Base-by-base conservation (phyloP, 2,888 invertebrate species). In the Galeruca laticollis region DNA sequence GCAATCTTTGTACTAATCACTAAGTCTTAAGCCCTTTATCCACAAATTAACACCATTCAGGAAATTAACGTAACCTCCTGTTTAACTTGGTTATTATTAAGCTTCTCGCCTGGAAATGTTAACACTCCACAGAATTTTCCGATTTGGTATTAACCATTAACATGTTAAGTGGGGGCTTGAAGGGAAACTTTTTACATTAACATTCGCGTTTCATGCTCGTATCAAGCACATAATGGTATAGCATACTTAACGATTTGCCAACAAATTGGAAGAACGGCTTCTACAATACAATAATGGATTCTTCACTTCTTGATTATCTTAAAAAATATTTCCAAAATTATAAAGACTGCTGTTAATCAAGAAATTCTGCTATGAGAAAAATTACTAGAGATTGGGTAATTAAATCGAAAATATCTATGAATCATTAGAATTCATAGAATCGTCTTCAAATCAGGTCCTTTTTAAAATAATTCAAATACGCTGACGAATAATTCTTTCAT, bases 61-160 rank as follows among this genome's bases (percentile, higher is more conserved):
- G 57, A 65, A 65, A 65, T 65, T 65, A 65, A 18, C 40, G 43
- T 57, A 9, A 49, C 15, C 61, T 56, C 20, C 37, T 56, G 56
- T 43, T 13, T 56, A 54, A 13, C 57, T 47, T 43, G 31, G 15
- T 57, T 65, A 65, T 57, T 65, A 65, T 65, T 57, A 57, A 65
- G 49, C 35, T 56, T 13, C 35, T 56, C 64, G 56, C 56, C 49
- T 57, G 57, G 57, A 65, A 66, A 51, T 60, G 40, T 66, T 66
- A 65, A 61, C 64, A 64, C 64, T 64, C 37, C 65, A 64, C 21
- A 68, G 68, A 70, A 11, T 70, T 67, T 63, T 62, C 67, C 68
- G 62, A 70, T 70, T 70, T 68, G 57, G 62, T 68, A 67, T 70
- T 68, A 70, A 70, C 70, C 57, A 57, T 60, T 56, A 52, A 62